These are phyloP conservation scores for Ochotona princeps DNA, from an alignment of 2,113 vertebrate species.

Conservation along the genomic window DNA sequence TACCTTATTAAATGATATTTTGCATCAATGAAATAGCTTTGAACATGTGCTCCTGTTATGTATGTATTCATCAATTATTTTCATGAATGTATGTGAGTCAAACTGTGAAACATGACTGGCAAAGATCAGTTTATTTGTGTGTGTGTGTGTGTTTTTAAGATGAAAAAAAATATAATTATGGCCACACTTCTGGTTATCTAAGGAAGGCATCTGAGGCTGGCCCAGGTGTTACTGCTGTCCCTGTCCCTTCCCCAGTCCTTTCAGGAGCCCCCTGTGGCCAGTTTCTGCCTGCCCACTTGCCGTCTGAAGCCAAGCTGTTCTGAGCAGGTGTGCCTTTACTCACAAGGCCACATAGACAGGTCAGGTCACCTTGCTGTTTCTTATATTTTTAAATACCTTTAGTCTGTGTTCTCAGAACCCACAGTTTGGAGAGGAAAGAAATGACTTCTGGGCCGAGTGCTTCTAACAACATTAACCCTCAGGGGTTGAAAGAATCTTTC, in stretches of 20 bases:
- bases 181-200: not conserved
- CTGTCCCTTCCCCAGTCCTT: not conserved
- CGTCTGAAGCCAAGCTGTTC: not conserved
- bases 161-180: conserved; percentile 19
- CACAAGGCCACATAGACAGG: not conserved
- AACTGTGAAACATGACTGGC: not conserved
- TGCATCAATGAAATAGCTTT: not conserved
- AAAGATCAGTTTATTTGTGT: not conserved
- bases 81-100: not conserved
- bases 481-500: not conserved
- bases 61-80: not conserved
- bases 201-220: not conserved
- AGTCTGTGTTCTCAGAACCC: not conserved
- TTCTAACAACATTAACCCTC: not conserved
- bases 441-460: not conserved
- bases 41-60: not conserved
- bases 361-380: not conserved
- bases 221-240: not conserved
- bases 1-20: not conserved
- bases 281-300: not conserved
- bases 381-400: not conserved
- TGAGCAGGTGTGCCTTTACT: not conserved
- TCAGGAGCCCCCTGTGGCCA: not conserved
- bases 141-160: not conserved
- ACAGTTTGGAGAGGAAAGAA: conserved; percentile 30